These are phyloP conservation scores for Channa striata DNA, from an alignment of 2,797 vertebrate genomes.

Conservation along the genomic window DNA sequence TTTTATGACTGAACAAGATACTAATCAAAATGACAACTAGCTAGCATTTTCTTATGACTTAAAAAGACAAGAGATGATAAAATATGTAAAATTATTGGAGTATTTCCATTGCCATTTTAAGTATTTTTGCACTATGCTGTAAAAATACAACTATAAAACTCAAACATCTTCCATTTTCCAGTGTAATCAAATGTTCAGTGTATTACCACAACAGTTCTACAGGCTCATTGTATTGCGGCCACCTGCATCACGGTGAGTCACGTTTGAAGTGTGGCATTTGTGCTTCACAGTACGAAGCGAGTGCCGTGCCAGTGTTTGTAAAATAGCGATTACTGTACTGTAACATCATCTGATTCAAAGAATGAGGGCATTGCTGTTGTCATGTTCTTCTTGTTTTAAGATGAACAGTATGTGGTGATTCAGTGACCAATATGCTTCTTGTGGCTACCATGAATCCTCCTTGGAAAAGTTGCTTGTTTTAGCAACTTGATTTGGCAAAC, in stretches of 20 bases:
- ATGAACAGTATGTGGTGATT: slow-evolving; percentile 55
- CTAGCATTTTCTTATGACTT: too few relatives aligned
- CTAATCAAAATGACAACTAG: too few relatives aligned
- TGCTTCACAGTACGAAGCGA: slow-evolving; percentile 35
- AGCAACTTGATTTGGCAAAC: slow-evolving; percentile 67
- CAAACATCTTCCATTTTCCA: neutral
- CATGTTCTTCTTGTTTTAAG: slow-evolving; percentile 39
- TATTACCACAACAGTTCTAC: neutral
- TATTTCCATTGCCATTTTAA: too few relatives aligned
- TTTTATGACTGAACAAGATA: too few relatives aligned
- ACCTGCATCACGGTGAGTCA: slow-evolving; percentile 52
- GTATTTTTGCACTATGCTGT: too few relatives aligned
- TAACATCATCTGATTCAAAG: slow-evolving; percentile 47
- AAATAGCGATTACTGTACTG: slow-evolving; percentile 44
- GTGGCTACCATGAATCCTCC: slow-evolving; percentile 58
- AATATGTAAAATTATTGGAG: too few relatives aligned
- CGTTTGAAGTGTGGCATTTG: slow-evolving; percentile 40
- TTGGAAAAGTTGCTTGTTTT: slow-evolving; percentile 65
- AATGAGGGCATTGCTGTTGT: slow-evolving; percentile 40
- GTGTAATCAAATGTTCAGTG: neutral
- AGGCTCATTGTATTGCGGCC: slow-evolving; percentile 7
- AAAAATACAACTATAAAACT: too few relatives aligned
- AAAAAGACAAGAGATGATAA: too few relatives aligned
- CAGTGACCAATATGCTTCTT: slow-evolving; percentile 57
- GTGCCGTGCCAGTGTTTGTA: slow-evolving; percentile 28